Percentiles rank a stretch among this genome's conserved stretches.
Conservation (phyloP, 2,113 vertebrate genomes). For the Vireo altiloquus region DNA sequence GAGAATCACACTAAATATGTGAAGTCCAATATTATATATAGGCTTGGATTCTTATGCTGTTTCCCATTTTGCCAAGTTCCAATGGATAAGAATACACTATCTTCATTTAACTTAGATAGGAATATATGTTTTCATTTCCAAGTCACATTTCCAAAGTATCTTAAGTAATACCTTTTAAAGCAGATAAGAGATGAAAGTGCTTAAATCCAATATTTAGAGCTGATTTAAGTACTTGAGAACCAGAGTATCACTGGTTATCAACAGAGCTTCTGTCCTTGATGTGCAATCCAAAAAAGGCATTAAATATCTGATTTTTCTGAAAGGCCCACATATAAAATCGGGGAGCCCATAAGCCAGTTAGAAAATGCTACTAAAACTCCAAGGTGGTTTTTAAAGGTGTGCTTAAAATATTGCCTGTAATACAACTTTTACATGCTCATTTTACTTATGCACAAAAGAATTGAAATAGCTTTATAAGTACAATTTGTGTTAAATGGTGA, state of each 20-base stretch:
- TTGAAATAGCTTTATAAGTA: background rate
- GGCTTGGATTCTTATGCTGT: background rate
- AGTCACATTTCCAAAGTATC: background rate
- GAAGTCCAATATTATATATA: background rate
- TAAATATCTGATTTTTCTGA: background rate
- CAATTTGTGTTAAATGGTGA: background rate
- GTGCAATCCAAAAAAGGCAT: background rate
- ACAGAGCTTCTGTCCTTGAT: background rate
- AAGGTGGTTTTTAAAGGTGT: background rate
- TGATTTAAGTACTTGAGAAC: background rate
- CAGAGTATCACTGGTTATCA: background rate
- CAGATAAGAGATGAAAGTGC: background rate
- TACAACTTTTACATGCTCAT: background rate
- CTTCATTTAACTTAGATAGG: background rate
- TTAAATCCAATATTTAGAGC: background rate
- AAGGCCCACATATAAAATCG: background rate
- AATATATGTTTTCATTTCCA: background rate
- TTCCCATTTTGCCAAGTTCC: background rate
- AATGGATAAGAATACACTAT: background rate
- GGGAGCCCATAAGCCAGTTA: background rate
- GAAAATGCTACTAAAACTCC: background rate
- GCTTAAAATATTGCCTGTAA: background rate
- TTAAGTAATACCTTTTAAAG: background rate
- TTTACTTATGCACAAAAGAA: background rate
- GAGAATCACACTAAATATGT: background rate